These are phyloP conservation scores for Macropus fuliginosus DNA, from an alignment of 2,797 vertebrate species.

Conservation along the genomic window DNA sequence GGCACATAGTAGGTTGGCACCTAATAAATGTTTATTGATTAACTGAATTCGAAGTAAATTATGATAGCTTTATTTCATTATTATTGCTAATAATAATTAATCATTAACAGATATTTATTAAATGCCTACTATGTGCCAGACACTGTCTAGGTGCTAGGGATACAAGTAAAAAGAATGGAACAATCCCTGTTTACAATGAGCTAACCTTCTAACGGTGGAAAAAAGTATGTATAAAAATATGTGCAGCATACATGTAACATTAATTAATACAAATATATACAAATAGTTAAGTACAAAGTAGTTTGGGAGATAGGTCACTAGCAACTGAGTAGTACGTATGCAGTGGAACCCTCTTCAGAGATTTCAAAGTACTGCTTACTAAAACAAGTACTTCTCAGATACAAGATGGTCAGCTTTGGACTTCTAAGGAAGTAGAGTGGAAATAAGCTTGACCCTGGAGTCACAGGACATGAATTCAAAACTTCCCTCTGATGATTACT, in stretches of 20 bases:
- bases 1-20: neutral
- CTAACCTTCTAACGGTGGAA: neutral
- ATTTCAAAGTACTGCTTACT: constrained; percentile 30
- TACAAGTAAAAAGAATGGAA: neutral
- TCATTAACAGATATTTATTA: neutral
- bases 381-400: neutral
- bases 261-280: neutral
- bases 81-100: neutral
- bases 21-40: neutral
- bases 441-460: neutral
- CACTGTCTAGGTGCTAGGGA: neutral
- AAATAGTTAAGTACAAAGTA: neutral
- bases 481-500: neutral
- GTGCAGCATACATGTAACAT: neutral
- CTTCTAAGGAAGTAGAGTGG: neutral
- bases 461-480: neutral
- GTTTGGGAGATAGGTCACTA: neutral
- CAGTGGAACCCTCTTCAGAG: neutral
- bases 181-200: neutral
- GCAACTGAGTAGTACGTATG: neutral
- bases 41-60: constrained; percentile 32
- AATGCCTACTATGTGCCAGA: neutral
- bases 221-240: neutral
- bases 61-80: neutral
- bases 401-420: neutral